phyloP scores from a whole-genome alignment of 2,797 vertebrate genomes.

The Chelon auratus region DNA sequence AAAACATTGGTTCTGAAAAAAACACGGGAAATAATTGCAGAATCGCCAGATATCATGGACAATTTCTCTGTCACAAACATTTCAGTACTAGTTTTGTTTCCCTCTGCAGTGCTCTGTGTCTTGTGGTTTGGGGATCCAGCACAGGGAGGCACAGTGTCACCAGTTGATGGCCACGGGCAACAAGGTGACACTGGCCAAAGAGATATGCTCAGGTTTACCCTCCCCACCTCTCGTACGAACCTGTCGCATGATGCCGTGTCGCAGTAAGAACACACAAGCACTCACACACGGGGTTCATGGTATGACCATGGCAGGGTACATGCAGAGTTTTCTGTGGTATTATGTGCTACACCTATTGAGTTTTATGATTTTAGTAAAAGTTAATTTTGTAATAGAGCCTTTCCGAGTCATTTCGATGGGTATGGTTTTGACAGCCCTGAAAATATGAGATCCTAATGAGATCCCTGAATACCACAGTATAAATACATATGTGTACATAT shows the following conservation, averaged over 20 bases:
- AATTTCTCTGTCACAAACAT: too few species aligned
- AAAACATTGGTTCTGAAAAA: too few species aligned
- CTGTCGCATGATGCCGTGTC: conserved; percentile 88
- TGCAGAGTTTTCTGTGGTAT: background rate
- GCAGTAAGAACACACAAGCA: conserved; percentile 83
- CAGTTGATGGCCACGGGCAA: conserved; percentile 84
- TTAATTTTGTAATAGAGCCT: too few species aligned
- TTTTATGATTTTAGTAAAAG: too few species aligned
- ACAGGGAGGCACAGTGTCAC: conserved; percentile 85
- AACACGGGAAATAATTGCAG: too few species aligned
- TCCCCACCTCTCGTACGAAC: conserved; percentile 83
- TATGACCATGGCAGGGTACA: background rate
- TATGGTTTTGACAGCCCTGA: too few species aligned
- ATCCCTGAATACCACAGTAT: too few species aligned
- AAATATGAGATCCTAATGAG: too few species aligned
- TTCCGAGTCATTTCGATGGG: too few species aligned
- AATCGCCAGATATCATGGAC: too few species aligned
- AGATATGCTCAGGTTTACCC: conserved; percentile 79
- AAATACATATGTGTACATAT: too few species aligned
- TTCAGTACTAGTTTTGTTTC: background rate
- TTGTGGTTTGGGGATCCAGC: conserved; percentile 90
- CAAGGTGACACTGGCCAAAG: conserved; percentile 77
- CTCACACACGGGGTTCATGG: background rate
- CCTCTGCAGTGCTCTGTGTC: conserved; percentile 89
- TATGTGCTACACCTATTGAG: too few species aligned